Evolutionary conservation across 2,797 vertebrate species (phyloP).

Genomic region (Morus bassanus): DNA sequence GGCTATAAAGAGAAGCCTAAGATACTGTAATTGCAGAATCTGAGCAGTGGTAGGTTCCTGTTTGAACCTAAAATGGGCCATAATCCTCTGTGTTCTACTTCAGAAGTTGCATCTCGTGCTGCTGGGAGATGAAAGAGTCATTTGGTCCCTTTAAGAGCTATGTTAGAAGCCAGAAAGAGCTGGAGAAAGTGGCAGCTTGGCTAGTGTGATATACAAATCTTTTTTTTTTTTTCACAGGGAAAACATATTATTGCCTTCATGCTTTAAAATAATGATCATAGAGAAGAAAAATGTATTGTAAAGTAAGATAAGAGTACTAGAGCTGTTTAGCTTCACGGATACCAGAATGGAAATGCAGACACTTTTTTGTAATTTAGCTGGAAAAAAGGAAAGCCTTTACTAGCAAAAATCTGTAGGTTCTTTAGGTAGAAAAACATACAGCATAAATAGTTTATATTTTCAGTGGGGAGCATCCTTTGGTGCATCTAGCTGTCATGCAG

Average conservation of each 20-base stretch:
- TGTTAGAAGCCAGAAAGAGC: neutral
- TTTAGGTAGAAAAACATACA: neutral
- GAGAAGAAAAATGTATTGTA: neutral
- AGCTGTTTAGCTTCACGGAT: neutral
- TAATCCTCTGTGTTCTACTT: conserved; percentile 13
- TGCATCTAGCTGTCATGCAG: conserved; percentile 26
- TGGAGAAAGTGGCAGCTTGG: neutral
- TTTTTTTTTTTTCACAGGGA: neutral
- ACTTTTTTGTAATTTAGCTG: neutral
- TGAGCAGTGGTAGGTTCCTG: conserved; percentile 19
- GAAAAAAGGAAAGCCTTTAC: neutral
- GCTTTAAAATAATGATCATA: neutral
- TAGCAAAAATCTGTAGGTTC: neutral
- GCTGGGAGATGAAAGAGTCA: neutral
- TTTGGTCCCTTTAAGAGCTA: neutral
- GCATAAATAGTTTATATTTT: conserved; percentile 14
- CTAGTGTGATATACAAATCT: neutral
- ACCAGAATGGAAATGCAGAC: neutral
- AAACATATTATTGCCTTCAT: neutral
- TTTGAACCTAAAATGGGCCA: conserved; percentile 44
- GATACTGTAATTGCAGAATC: neutral
- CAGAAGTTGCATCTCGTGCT: neutral
- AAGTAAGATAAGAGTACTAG: neutral
- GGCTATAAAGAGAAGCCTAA: neutral
- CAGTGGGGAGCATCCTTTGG: neutral